Evolutionary conservation across 2,888 invertebrate genomes (phyloP).

Genomic region (Ectemnius cavifrons): DNA sequence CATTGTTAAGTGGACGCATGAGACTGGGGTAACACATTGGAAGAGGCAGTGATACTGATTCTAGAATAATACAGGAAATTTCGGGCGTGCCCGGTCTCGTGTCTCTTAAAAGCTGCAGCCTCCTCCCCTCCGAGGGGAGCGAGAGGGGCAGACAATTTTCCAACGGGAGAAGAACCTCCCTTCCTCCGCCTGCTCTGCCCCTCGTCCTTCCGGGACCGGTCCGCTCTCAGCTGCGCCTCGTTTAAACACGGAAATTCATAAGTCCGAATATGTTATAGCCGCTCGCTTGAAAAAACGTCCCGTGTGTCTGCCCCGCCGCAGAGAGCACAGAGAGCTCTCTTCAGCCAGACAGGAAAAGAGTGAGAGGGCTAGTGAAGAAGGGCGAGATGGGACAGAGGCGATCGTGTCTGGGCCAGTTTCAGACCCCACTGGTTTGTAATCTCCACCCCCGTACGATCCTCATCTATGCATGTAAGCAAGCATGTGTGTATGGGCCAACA

Average conservation of each 20-base stretch:
- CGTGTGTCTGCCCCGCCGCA: neutral
- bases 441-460: conserved; percentile 31
- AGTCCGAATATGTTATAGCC: conserved; percentile 52
- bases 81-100: conserved; percentile 54
- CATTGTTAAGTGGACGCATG: conserved; percentile 21
- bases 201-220: conserved; percentile 51
- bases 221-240: conserved; percentile 61
- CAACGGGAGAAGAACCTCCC: conserved; percentile 36
- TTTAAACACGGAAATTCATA: conserved; percentile 69
- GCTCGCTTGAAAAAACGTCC: conserved; percentile 35
- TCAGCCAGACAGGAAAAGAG: conserved; percentile 9
- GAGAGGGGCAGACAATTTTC: conserved; percentile 42
- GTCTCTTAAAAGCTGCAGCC: conserved; percentile 54
- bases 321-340: conserved; percentile 10
- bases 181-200: neutral
- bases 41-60: conserved; percentile 39
- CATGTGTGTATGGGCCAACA: conserved; percentile 1
- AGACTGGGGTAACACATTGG: conserved; percentile 10
- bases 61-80: conserved; percentile 42
- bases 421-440: conserved; percentile 26
- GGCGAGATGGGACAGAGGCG: conserved; percentile 31
- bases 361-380: conserved; percentile 7
- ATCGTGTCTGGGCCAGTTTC: conserved; percentile 37
- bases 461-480: neutral
- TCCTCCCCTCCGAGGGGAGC: conserved; percentile 12